phyloP scores from a whole-genome alignment of 1,140 invertebrate genomes.

The Sarcophaga bullata region DNA sequence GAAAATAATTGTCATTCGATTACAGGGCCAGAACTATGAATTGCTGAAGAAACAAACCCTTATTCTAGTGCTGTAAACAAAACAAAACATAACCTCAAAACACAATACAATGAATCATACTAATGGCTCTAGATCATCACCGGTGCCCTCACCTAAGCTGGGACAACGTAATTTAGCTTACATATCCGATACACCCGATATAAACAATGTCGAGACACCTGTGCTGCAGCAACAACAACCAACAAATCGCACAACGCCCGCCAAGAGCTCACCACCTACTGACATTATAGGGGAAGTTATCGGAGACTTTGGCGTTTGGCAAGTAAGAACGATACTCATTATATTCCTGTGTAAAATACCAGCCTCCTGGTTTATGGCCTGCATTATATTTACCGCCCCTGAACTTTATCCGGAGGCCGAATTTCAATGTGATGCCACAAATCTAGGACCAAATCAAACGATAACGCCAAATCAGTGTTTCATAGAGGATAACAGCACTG shows the following conservation, averaged over 20 bases:
- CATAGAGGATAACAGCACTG: constrained; percentile 46
- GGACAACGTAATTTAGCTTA: constrained; percentile 22
- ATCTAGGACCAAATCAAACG: constrained; percentile 43
- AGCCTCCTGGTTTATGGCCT: constrained; percentile 67
- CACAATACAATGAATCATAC: not conserved
- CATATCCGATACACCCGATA: not conserved
- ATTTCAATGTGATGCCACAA: constrained; percentile 54
- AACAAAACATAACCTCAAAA: not conserved
- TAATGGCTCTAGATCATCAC: not conserved
- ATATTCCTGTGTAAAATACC: constrained; percentile 66
- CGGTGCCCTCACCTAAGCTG: not conserved
- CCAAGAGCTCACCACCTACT: not conserved
- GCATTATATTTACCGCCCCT: constrained; percentile 64
- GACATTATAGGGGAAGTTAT: constrained; percentile 62
- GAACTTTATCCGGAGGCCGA: constrained; percentile 58
- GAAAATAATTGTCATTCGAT: not conserved
- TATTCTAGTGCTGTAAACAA: too few relatives aligned
- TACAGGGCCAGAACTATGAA: not conserved
- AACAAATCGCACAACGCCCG: too few relatives aligned
- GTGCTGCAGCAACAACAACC: not conserved
- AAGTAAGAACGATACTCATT: constrained; percentile 63
- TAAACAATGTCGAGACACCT: not conserved
- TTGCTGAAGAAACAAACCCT: not conserved
- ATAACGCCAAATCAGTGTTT: constrained; percentile 54
- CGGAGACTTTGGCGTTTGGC: constrained; percentile 66